Evolutionary conservation across 2,888 invertebrate species (phyloP), one percentile per base, ranked within the genome.

Genomic region (Protodeltote pygarga): DNA sequence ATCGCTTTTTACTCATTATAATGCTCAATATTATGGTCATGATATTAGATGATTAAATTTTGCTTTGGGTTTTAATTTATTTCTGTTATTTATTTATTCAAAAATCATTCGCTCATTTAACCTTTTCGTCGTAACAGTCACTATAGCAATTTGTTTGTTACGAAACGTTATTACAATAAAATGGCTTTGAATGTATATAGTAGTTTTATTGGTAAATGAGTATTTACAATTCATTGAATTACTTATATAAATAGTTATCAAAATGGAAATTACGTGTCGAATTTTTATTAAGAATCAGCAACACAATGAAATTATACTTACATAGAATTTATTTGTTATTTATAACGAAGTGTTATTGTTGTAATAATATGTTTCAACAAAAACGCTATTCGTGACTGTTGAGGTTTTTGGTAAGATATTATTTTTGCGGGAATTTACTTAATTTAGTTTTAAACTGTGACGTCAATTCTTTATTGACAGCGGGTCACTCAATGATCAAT

Each of bases 21-120:
- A 91, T 92, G 91, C 91, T 92, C 91, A 92, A 89, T 85, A 78
- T 82, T 85, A 77, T 83, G 80, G 79, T 87, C 87, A 85, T 89
- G 88, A 89, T 89, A 89, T 89, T 90, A 89, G 85, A 82, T 79
- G 69, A 82, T 87, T 80, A 77, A 78, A 70, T 58, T 75, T 82
- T 62, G 64, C 73, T 78, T 80, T 75, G 72, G 74, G 67, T 81
- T 84, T 76, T 85, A 78, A 84, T 83, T 85, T 85, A 85, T 83
- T 81, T 78, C 72, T 75, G 58, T 83, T 83, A 82, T 81, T 86
- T 78, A 71, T 71, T 71, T 73, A 58, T 59, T 64, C 48, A 51
- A 51, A 63, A 67, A 44, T 59, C 55, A 68, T 48, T 32, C 32
- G 15, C 24, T 49, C 64, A 48, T 42, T n/a, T 48, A 32, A 13